A percentile compares a stretch with the other conserved stretches of the same genome.
Conservation (phyloP, 2,888 invertebrate species). For the Agonopterix heracliana region DNA sequence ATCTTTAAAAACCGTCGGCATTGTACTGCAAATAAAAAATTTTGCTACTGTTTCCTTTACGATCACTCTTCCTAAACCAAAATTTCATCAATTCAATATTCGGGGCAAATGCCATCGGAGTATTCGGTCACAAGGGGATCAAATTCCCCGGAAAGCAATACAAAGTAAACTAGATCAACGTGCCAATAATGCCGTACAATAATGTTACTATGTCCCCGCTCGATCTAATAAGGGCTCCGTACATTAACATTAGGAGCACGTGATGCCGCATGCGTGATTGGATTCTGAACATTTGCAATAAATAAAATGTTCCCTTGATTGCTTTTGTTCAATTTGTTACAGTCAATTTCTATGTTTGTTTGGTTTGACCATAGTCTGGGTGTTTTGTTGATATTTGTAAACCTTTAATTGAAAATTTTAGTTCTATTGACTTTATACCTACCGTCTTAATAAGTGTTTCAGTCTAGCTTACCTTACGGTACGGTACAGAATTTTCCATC, state of each 20-base stretch:
- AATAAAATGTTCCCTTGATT: conserved; percentile 24
- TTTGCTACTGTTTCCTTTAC: too few species aligned
- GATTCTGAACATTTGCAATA: conserved; percentile 30
- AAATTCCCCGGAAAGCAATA: conserved; percentile 21
- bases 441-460: too few species aligned
- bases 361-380: neutral
- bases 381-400: neutral
- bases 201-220: conserved; percentile 20
- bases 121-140: neutral
- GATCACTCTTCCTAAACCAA: too few species aligned
- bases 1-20: too few species aligned
- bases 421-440: too few species aligned
- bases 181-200: conserved; percentile 28
- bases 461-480: too few species aligned
- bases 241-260: conserved; percentile 49
- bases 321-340: conserved; percentile 11
- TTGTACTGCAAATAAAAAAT: too few species aligned
- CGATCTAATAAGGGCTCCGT: conserved; percentile 19
- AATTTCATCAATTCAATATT: too few species aligned
- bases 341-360: conserved; percentile 6
- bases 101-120: too few species aligned
- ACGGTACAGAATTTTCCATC: too few species aligned
- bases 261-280: conserved; percentile 55
- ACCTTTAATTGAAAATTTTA: too few species aligned
- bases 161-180: conserved; percentile 23